Base-by-base conservation (phyloP, 2,113 vertebrate genomes). In the Machaerirhynchus nigripectus region DNA sequence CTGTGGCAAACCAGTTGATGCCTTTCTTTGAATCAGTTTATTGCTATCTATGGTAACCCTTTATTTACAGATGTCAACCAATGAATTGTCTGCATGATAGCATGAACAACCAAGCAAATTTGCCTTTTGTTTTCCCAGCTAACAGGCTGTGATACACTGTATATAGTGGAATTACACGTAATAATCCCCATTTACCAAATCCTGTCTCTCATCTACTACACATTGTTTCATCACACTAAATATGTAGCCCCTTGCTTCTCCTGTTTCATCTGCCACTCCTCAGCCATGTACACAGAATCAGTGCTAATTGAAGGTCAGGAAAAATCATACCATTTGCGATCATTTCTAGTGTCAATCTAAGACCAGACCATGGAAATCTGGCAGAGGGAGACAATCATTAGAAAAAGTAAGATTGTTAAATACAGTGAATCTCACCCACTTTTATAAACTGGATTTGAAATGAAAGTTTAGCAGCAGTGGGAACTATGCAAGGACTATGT, bases 1-100 rank as follows among this genome's bases (percentile, higher is more conserved):
- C 80, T 47, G 17, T 89, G 77, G 82, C 89, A 95, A 97, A 92
- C 52, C 67, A 89, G 82, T 37, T 85, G 78, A 95, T 91, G 89
- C 28, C 31, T 89, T 89, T 59, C 84, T 80, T 89, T 63, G 80
- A 57, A 89, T 67, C 75, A 74, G 17, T 83, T 77, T 49, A 65
- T 49, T 94, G 37, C 14, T 71, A 44, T 75, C 39, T 82, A 15
- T 74, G 59, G 42, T 63, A 94, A 89, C 21, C 18, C 39, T 80
- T 52, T 94, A 49, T 91, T 96, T 85, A 64, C 67, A 93, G 55
- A 59, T 79, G 47, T 69, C 68, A 86, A 37, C 24, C 44, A 73
- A 22, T n/a, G 49, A 63, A 63, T 91, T 70, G 67, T 37, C 49
- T 84, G 56, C 35, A 39, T 7, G 30, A 37, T 2, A 65, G 15